A percentile compares a stretch with the other conserved stretches of the same genome.
Evolutionary conservation across 1,140 invertebrate genomes (phyloP).

Genomic region (Panagrolaimus sp.): DNA sequence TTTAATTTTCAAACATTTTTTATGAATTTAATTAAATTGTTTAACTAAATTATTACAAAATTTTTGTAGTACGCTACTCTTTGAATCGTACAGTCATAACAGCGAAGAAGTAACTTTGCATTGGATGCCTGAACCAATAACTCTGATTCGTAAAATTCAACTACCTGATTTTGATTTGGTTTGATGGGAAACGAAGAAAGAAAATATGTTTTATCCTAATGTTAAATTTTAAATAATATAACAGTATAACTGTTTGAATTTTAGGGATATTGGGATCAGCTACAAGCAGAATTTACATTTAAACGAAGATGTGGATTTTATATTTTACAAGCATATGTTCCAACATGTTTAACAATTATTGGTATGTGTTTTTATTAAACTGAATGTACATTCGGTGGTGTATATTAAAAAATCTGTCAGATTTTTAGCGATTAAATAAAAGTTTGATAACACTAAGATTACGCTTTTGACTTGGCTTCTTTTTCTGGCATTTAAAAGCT

Average conservation of each 20-base stretch:
- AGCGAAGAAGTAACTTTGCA: conserved; percentile 50
- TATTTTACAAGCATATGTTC: conserved; percentile 56
- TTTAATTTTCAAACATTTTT: too few relatives aligned
- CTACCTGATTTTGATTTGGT: conserved; percentile 57
- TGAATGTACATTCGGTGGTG: too few relatives aligned
- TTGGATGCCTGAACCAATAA: conserved; percentile 56
- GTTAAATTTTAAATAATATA: too few relatives aligned
- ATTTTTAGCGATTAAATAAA: too few relatives aligned
- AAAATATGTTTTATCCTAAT: conserved; percentile 35
- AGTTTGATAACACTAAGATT: too few relatives aligned
- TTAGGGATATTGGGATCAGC: conserved; percentile 53
- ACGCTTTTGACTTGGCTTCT: too few relatives aligned
- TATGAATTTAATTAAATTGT: too few relatives aligned
- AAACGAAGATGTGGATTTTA: conserved; percentile 58
- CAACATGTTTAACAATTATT: conserved; percentile 50
- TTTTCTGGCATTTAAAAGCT: too few relatives aligned
- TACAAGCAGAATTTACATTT: conserved; percentile 50
- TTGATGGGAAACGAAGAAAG: conserved; percentile 41
- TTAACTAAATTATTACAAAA: too few relatives aligned
- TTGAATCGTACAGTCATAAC: conserved; percentile 56
- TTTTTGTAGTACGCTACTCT: conserved; percentile 40
- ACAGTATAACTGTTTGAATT: too few relatives aligned
- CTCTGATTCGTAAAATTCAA: conserved; percentile 53
- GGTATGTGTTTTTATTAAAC: too few relatives aligned
- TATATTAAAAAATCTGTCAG: too few relatives aligned